These are phyloP conservation scores for Pristionchus fissidentatus DNA, from an alignment of 2,888 invertebrate species.

Conservation along the genomic window DNA sequence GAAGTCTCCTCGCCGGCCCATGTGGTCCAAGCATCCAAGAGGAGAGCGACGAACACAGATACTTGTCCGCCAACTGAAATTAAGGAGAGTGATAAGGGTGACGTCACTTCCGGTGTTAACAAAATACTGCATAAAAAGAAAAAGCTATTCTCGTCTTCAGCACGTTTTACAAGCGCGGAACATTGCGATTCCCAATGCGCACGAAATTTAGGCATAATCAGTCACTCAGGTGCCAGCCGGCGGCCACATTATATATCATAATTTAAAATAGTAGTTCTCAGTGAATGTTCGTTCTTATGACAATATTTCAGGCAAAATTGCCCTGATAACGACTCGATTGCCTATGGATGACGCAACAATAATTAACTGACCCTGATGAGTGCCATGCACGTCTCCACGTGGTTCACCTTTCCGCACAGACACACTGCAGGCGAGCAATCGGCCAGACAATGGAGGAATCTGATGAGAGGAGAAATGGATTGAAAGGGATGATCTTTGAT, in stretches of 20 bases:
- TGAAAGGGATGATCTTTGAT: background rate
- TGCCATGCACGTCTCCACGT: constrained; percentile 59
- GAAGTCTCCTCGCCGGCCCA: constrained; percentile 58
- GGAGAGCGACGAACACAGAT: constrained; percentile 63
- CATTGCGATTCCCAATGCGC: too few relatives aligned
- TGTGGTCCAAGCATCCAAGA: constrained; percentile 58
- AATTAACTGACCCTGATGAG: constrained; percentile 58
- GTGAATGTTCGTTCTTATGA: too few relatives aligned
- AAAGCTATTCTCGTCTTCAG: too few relatives aligned
- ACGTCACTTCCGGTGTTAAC: too few relatives aligned
- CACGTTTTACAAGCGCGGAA: too few relatives aligned
- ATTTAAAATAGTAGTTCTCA: too few relatives aligned
- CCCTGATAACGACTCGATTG: too few relatives aligned
- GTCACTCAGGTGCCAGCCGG: too few relatives aligned
- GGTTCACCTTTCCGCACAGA: constrained; percentile 51
- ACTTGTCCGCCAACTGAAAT: constrained; percentile 70
- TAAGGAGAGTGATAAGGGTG: background rate
- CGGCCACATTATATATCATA: too few relatives aligned
- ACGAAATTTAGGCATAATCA: too few relatives aligned
- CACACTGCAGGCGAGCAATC: constrained; percentile 57
- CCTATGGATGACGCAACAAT: background rate
- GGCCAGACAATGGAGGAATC: constrained; percentile 64
- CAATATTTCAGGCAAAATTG: too few relatives aligned
- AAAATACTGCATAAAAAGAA: too few relatives aligned
- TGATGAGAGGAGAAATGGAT: background rate